Percentiles rank a stretch among this genome's conserved stretches.
Conservation (phyloP, 2,888 invertebrate genomes). For the Hydriomena furcata region DNA sequence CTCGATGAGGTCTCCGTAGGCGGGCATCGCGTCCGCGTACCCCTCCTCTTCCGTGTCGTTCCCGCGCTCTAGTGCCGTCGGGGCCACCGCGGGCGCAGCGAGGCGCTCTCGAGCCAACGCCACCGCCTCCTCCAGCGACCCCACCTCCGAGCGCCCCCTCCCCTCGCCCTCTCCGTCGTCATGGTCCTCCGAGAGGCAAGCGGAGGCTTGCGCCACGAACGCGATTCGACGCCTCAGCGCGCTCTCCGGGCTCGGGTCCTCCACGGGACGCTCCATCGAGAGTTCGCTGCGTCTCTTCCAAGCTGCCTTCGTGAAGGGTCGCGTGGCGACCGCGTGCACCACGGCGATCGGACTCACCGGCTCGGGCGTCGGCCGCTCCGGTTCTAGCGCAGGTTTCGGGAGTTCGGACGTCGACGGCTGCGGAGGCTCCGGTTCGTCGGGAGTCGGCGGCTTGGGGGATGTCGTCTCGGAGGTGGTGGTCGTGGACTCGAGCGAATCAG, state of each 20-base stretch:
- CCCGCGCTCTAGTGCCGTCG: conserved; percentile 68
- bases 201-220: conserved; percentile 80
- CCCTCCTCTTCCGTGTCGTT: conserved; percentile 76
- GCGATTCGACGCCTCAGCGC: conserved; percentile 77
- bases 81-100: conserved; percentile 60
- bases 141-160: conserved; percentile 50
- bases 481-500: conserved; percentile 13
- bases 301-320: conserved; percentile 80
- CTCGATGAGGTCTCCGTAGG: conserved; percentile 81
- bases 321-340: conserved; percentile 77
- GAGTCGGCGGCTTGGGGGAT: conserved; percentile 27
- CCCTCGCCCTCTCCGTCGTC: conserved; percentile 72
- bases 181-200: conserved; percentile 79
- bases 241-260: conserved; percentile 74
- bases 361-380: conserved; percentile 39
- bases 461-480: conserved; percentile 21
- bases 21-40: conserved; percentile 75
- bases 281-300: conserved; percentile 72
- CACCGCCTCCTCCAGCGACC: conserved; percentile 81
- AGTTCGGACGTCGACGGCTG: conserved; percentile 17
- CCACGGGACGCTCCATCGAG: conserved; percentile 71
- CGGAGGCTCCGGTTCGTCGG: conserved; percentile 25
- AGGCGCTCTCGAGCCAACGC: conserved; percentile 77
- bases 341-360: conserved; percentile 70
- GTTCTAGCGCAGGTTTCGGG: conserved; percentile 30